Conservation (phyloP, 2,797 vertebrate species). For the Notoglanidium macrostoma region DNA sequence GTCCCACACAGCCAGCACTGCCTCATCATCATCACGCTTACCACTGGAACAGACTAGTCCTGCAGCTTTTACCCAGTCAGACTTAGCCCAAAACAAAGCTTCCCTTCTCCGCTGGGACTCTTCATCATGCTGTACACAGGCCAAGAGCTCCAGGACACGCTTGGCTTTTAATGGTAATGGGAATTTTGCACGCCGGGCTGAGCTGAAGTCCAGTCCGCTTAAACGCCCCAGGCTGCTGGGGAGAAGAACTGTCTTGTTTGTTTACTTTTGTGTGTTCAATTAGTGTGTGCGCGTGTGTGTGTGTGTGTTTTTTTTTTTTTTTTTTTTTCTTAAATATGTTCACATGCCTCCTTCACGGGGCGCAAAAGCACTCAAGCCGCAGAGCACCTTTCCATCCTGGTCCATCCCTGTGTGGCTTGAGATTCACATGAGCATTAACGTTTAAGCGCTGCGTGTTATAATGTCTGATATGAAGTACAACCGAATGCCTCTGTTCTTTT, state of each 20-base stretch:
- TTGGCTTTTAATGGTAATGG: constrained; percentile 59
- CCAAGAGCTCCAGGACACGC: constrained; percentile 53
- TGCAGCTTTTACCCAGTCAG: constrained; percentile 67
- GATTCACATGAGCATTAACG: constrained; percentile 49
- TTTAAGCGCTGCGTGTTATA: constrained; percentile 23
- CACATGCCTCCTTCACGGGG: constrained; percentile 45
- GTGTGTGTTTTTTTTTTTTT: constrained; percentile 31
- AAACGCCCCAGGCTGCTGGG: constrained; percentile 64
- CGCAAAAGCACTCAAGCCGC: constrained; percentile 47
- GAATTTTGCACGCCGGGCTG: constrained; percentile 59
- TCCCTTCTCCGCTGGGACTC: constrained; percentile 54
- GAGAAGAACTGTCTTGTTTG: constrained; percentile 63
- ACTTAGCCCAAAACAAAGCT: constrained; percentile 43
- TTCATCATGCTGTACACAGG: constrained; percentile 53
- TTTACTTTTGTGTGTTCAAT: constrained; percentile 40
- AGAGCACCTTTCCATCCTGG: constrained; percentile 43
- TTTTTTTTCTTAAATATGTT: constrained; percentile 40
- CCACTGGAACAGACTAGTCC: constrained; percentile 77
- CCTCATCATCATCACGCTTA: constrained; percentile 74
- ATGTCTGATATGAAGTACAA: constrained; percentile 21
- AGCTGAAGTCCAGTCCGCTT: constrained; percentile 73
- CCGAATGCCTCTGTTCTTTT: constrained; percentile 11
- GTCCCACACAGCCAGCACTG: constrained; percentile 64
- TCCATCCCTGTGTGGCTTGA: constrained; percentile 55
- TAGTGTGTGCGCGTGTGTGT: constrained; percentile 16